phyloP scores from a whole-genome alignment of 2,888 invertebrate genomes.

The Morpho achilles region DNA sequence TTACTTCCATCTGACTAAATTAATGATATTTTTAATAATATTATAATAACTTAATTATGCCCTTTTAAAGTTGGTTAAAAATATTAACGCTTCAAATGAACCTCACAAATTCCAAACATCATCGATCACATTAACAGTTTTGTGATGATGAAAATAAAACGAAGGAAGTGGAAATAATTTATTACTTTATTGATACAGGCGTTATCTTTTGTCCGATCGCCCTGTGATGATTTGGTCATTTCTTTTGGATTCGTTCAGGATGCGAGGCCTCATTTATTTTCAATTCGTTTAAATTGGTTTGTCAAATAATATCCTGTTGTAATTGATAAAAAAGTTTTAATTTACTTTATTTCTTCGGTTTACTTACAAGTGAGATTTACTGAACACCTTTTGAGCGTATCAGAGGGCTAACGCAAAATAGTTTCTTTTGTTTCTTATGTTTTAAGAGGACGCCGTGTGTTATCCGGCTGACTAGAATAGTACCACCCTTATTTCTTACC shows the following conservation, averaged over 20 bases:
- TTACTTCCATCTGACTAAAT: too few species aligned
- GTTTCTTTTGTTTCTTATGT: too few species aligned
- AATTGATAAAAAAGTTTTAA: conserved; percentile 19
- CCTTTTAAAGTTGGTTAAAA: conserved; percentile 4
- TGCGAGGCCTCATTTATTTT: conserved; percentile 44
- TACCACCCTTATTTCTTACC: too few species aligned
- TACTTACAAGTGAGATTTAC: conserved; percentile 1
- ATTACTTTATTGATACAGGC: conserved; percentile 74
- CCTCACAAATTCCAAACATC: conserved; percentile 35
- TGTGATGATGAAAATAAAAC: conserved; percentile 60
- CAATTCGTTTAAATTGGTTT: conserved; percentile 32
- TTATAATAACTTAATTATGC: too few species aligned
- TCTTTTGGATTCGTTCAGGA: conserved; percentile 51
- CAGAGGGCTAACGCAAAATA: too few species aligned
- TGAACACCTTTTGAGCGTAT: too few species aligned
- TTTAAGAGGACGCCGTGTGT: too few species aligned
- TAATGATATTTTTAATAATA: too few species aligned
- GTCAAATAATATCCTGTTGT: conserved; percentile 30
- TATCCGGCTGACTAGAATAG: too few species aligned
- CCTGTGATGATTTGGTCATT: conserved; percentile 56
- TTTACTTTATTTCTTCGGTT: conserved; percentile 5
- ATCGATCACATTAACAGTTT: conserved; percentile 73
- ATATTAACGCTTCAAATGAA: conserved; percentile 14
- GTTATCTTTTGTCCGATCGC: conserved; percentile 70
- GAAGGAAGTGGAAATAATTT: conserved; percentile 68